Evolutionary conservation across 1,140 invertebrate species (phyloP), one percentile per base, ranked within the genome.

Genomic region (Agrilus planipennis): DNA sequence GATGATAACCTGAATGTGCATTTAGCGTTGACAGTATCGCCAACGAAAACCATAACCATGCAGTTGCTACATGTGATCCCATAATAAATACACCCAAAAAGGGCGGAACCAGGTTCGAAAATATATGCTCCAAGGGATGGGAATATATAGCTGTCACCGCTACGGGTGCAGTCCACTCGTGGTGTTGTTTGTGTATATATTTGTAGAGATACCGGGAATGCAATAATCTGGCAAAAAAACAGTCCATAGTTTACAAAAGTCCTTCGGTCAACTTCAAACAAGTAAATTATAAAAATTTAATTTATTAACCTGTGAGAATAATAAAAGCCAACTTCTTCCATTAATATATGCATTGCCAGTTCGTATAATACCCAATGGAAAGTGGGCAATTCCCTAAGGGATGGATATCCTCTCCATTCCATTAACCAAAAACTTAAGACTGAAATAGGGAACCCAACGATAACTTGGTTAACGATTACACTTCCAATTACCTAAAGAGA

Each of bases 1-100:
- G 68, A 64, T 92, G 88, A 54, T 90, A 91, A 4, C 89, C 89
- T 31, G 81, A 86, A 55, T 92, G 89, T 12, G 84, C 76, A 53
- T 89, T 86, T 4, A 89, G 70, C 0, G 87, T 91, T 2, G 79
- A 83, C 7, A 87, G 55, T 41, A 86, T 76, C 3, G 82, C 86
- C 27, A 89, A 53, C 1, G 74, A 73, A 52, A 88, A 86, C 85
- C 86, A 90, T 15, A 90, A 54, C 78, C 83, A 89, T 19, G 81
- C 72, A 2, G 82, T 85, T 16, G 80, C 78, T 18, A 89, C 75
- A 60, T 92, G 88, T 7, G 81, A 84, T 7, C 83, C 79, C 65
- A 86, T 73, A 1, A 90, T 54, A 15, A 88, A 70, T 9, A 89
- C 82, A 9, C 89, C 89, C 15, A 87, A 51, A 49, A 86, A 75